These are phyloP conservation scores for Aphrocallistes beatrix DNA, from an alignment of 37 sponge, comb jelly and placozoan genomes.

Conservation along the genomic window DNA sequence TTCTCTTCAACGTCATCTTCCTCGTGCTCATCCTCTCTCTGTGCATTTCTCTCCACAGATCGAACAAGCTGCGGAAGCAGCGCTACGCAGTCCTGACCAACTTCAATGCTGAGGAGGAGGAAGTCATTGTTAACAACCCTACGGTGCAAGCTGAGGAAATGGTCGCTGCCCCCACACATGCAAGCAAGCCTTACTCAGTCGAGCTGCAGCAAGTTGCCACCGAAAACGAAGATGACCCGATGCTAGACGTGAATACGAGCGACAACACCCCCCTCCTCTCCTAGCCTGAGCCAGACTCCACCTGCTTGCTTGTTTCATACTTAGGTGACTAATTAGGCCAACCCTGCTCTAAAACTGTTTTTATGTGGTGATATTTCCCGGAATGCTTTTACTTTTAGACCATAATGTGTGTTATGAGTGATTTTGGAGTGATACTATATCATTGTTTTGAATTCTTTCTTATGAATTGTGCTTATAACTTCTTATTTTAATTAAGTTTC, in stretches of 20 bases:
- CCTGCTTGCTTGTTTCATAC: too few relatives aligned
- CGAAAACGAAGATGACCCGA: background rate
- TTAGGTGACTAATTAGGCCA: too few relatives aligned
- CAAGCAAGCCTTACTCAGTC: background rate
- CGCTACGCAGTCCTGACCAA: background rate
- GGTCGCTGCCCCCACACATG: background rate
- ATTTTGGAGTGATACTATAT: too few relatives aligned
- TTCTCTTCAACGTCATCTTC: background rate
- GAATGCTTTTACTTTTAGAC: too few relatives aligned
- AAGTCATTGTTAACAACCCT: background rate
- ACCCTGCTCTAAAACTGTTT: too few relatives aligned
- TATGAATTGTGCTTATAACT: too few relatives aligned
- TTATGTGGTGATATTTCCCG: too few relatives aligned
- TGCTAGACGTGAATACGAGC: background rate
- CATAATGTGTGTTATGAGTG: too few relatives aligned
- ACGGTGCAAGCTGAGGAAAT: background rate
- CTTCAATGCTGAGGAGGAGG: constrained; percentile 9
- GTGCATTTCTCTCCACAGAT: background rate
- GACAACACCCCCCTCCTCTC: background rate
- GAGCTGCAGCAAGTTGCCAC: background rate
- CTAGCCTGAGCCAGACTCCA: too few relatives aligned
- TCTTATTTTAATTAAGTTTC: too few relatives aligned
- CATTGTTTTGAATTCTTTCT: too few relatives aligned
- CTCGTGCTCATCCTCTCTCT: background rate
- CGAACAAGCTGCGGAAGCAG: background rate